These are phyloP conservation scores for Ectropis grisescens DNA, from an alignment of 1,140 invertebrate genomes.

Conservation along the genomic window DNA sequence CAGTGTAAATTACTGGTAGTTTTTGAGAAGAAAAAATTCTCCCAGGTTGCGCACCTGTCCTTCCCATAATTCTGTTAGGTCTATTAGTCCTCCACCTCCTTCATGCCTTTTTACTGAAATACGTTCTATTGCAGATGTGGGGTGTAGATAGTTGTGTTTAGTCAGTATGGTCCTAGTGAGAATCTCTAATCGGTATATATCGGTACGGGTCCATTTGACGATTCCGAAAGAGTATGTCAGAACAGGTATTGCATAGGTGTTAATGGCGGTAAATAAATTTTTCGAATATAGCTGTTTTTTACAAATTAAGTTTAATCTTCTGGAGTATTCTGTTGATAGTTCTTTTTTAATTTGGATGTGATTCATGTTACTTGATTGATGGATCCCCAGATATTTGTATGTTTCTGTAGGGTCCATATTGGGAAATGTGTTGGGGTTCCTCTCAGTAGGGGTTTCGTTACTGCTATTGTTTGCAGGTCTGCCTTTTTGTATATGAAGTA, in stretches of 20 bases:
- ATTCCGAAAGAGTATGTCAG: no score
- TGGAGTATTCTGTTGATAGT: no score
- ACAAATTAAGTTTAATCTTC: no score
- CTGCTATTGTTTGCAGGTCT: conserved; percentile 1
- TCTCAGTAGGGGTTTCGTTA: not conserved
- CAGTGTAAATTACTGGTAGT: conserved; percentile 4
- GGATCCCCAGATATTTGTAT: conserved; percentile 18
- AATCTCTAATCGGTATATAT: conserved; percentile 6
- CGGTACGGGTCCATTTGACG: conserved; percentile 16
- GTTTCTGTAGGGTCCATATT: conserved; percentile 11
- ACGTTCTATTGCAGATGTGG: conserved; percentile 16
- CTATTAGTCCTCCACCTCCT: conserved; percentile 17
- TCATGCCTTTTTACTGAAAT: conserved; percentile 10
- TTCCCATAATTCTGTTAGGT: conserved; percentile 6
- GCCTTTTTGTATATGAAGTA: conserved; percentile 7
- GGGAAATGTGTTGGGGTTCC: no score
- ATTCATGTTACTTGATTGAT: conserved; percentile 8
- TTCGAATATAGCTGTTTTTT: conserved; percentile 5
- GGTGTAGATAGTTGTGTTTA: conserved; percentile 14
- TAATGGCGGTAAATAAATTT: conserved; percentile 15
- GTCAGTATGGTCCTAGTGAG: conserved; percentile 3
- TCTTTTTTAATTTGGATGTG: no score
- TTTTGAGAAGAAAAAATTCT: conserved; percentile 6
- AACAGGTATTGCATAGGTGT: conserved; percentile 18
- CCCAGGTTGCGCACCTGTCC: conserved; percentile 8